Conservation (phyloP, 2,888 invertebrate genomes). For the Stenoptilia bipunctidactyla region DNA sequence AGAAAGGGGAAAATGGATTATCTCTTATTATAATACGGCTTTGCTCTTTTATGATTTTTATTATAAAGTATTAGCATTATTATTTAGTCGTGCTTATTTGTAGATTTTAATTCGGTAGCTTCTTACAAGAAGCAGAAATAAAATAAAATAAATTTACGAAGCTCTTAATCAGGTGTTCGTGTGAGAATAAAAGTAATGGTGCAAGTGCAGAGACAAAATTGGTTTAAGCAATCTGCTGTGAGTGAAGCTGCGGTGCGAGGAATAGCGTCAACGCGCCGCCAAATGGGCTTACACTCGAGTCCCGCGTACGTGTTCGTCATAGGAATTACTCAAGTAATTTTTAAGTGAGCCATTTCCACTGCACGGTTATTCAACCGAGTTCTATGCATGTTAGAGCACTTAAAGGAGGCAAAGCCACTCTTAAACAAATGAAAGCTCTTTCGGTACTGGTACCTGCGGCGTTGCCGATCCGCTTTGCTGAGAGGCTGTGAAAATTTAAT, state of each 20-base stretch:
- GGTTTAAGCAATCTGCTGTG: slow-evolving; percentile 48
- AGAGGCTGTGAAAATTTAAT: slow-evolving; percentile 57
- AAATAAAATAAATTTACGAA: slow-evolving; percentile 53
- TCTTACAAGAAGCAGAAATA: too few species aligned
- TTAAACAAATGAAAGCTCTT: slow-evolving; percentile 63
- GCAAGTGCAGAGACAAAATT: slow-evolving; percentile 52
- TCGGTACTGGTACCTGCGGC: slow-evolving; percentile 32
- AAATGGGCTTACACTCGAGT: slow-evolving; percentile 41
- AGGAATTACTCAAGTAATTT: slow-evolving; percentile 60
- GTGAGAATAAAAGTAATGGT: slow-evolving; percentile 46
- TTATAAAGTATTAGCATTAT: too few species aligned
- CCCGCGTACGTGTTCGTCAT: slow-evolving; percentile 58
- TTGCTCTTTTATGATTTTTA: too few species aligned
- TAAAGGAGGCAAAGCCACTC: slow-evolving; percentile 57
- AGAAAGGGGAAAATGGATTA: slow-evolving; percentile 25
- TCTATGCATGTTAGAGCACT: slow-evolving; percentile 51
- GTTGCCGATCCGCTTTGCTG: slow-evolving; percentile 49
- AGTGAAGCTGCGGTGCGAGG: slow-evolving; percentile 9
- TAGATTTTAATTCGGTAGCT: too few species aligned
- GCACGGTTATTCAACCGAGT: slow-evolving; percentile 57
- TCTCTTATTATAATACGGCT: slow-evolving; percentile 22
- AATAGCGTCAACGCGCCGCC: not conserved
- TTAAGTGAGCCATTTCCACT: slow-evolving; percentile 60
- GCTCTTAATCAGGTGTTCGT: slow-evolving; percentile 48
- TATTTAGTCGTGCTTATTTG: too few species aligned